A percentile compares a stretch with the other conserved stretches of the same genome.
Conservation (phyloP, 2,888 invertebrate species). For the Polylopha cassiicola region DNA sequence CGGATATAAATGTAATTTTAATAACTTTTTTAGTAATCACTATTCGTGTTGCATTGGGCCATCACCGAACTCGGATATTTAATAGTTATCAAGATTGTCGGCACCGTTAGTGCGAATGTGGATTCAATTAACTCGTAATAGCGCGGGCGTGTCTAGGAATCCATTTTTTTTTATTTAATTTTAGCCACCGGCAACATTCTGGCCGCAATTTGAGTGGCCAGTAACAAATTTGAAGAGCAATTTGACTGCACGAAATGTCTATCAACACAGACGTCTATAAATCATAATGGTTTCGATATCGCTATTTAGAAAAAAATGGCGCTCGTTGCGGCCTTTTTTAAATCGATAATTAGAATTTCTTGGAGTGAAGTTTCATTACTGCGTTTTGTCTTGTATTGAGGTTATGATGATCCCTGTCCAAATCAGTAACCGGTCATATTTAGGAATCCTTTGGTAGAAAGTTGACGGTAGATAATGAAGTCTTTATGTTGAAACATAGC, state of each 20-base stretch:
- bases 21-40: no score
- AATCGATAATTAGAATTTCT: no score
- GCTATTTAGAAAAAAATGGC: no score
- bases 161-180: conserved; percentile 9
- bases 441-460: conserved; percentile 16
- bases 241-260: conserved; percentile 1
- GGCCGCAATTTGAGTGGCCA: conserved; percentile 4
- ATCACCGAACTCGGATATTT: not conserved
- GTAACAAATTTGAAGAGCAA: no score
- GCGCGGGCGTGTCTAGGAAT: conserved; percentile 3
- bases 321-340: no score
- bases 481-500: conserved; percentile 27
- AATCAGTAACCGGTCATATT: conserved; percentile 3
- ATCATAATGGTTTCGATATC: not conserved
- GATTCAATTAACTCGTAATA: conserved; percentile 15
- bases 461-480: conserved; percentile 22
- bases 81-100: conserved; percentile 1
- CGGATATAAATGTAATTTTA: no score
- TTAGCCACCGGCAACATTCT: conserved; percentile 6
- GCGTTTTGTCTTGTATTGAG: no score
- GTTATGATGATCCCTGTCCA: no score
- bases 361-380: no score
- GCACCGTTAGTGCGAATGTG: conserved; percentile 14
- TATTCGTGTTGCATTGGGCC: no score
- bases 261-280: not conserved